These are phyloP conservation scores for Taxidea taxus DNA, from an alignment of 2,113 vertebrate species.

Conservation along the genomic window DNA sequence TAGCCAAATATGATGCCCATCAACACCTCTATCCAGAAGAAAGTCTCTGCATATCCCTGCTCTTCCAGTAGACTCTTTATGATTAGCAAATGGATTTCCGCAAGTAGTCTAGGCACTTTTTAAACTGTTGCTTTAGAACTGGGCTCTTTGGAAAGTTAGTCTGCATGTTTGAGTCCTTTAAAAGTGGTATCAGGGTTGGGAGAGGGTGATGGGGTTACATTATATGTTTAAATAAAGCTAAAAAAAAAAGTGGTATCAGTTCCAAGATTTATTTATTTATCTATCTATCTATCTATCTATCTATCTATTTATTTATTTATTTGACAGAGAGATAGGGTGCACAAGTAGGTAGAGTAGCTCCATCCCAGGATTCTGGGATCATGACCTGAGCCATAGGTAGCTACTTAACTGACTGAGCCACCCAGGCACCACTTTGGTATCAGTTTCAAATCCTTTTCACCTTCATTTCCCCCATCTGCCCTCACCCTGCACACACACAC, in stretches of 20 bases:
- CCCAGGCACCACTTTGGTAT: too few species aligned
- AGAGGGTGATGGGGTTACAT: too few species aligned
- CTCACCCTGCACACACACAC: too few species aligned
- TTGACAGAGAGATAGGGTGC: too few species aligned
- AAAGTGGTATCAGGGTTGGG: neutral
- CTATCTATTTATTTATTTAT: too few species aligned
- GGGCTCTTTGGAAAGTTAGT: neutral
- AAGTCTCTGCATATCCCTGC: neutral
- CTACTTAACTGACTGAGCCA: too few species aligned
- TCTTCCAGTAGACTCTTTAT: neutral
- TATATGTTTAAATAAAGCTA: too few species aligned
- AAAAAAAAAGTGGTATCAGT: neutral
- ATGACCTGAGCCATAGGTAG: too few species aligned
- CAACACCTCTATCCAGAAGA: neutral
- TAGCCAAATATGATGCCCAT: neutral
- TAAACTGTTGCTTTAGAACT: neutral
- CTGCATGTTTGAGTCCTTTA: neutral
- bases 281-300: too few species aligned
- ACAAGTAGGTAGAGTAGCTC: too few species aligned
- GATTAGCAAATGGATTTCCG: neutral
- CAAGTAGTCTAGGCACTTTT: neutral
- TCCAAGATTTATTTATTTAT: neutral
- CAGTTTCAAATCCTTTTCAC: neutral
- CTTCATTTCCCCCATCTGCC: neutral
- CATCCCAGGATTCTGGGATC: too few species aligned